Evolutionary conservation across 2,888 invertebrate genomes (phyloP).

Genomic region (Yponomeuta sedellus): DNA sequence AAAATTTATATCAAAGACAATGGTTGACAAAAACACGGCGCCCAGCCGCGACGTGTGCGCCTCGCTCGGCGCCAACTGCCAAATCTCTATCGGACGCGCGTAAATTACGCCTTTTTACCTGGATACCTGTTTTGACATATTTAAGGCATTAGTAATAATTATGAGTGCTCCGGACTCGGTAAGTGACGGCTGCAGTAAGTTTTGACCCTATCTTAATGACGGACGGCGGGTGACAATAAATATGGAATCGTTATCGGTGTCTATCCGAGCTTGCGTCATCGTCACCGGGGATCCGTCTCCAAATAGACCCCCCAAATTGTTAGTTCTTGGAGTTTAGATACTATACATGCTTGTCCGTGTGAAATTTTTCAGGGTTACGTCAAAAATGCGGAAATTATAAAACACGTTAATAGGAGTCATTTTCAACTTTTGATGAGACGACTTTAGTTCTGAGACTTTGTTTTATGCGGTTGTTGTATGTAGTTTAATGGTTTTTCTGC

Average conservation of each 20-base stretch:
- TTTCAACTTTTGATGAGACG: no score
- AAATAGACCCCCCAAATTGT: conserved; percentile 67
- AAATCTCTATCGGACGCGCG: conserved; percentile 75
- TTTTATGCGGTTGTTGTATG: no score
- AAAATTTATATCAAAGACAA: conserved; percentile 76
- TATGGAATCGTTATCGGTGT: conserved; percentile 70
- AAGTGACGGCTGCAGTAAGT: conserved; percentile 60
- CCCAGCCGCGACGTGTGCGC: conserved; percentile 51
- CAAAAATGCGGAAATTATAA: no score
- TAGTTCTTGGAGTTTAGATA: conserved; percentile 16
- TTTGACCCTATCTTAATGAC: conserved; percentile 77
- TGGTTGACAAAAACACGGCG: conserved; percentile 74
- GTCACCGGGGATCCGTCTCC: conserved; percentile 53
- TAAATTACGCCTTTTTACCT: conserved; percentile 77
- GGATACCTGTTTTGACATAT: conserved; percentile 77
- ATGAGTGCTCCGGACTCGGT: conserved; percentile 67
- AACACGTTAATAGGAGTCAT: no score
- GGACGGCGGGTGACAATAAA: conserved; percentile 72
- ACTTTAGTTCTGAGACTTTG: no score
- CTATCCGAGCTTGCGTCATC: conserved; percentile 47
- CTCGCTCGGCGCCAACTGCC: conserved; percentile 71
- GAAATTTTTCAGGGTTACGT: neutral
- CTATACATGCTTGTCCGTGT: neutral
- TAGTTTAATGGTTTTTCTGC: no score
- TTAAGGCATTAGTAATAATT: conserved; percentile 77